These are phyloP conservation scores for Sitta carolinensis DNA, from an alignment of 2,797 vertebrate genomes.

Conservation along the genomic window DNA sequence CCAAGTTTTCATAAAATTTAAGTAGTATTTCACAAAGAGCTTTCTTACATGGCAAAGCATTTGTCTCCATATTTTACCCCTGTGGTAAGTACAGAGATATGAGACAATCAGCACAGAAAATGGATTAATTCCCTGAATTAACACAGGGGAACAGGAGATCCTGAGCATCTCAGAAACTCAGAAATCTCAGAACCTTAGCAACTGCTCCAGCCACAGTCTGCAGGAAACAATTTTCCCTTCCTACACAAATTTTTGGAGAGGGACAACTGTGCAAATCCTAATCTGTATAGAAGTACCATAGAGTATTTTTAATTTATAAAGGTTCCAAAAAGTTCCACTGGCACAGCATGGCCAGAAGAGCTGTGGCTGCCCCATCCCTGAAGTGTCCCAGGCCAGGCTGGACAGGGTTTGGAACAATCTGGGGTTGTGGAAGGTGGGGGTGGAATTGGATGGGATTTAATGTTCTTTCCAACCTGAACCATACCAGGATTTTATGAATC, in stretches of 20 bases:
- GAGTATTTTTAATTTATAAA: neutral
- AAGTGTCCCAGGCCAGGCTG: neutral
- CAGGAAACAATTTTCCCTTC: neutral
- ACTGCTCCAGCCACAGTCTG: neutral
- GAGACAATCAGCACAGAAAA: neutral
- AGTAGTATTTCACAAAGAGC: neutral
- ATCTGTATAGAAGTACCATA: neutral
- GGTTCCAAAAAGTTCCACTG: neutral
- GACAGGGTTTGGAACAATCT: neutral
- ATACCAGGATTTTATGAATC: neutral
- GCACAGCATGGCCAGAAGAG: neutral
- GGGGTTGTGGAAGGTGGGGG: rapidly evolving
- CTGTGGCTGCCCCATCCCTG: neutral
- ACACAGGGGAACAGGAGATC: neutral
- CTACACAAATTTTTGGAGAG: neutral
- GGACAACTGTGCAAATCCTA: neutral
- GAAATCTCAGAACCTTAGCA: neutral
- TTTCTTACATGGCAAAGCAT: neutral
- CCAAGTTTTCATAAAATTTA: neutral
- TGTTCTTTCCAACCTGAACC: neutral
- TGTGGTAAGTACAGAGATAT: neutral
- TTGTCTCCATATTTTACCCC: neutral
- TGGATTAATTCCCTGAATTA: neutral
- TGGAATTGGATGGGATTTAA: neutral
- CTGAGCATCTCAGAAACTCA: neutral